Percentiles rank a stretch among this genome's conserved stretches.
Conservation (phyloP, 2,797 vertebrate genomes). For the Petrocephalus sullivani region DNA sequence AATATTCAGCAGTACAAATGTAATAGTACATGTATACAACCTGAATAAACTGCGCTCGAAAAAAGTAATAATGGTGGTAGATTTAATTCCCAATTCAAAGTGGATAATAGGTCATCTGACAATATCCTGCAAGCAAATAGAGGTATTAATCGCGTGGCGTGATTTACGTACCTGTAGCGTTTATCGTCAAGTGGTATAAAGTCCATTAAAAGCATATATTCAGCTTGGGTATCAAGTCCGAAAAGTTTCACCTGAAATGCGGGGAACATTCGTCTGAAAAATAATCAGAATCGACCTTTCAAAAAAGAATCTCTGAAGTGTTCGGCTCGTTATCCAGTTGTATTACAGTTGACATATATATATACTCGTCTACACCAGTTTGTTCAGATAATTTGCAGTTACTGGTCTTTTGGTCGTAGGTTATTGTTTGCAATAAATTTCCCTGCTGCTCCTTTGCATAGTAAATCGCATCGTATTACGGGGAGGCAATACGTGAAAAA, state of each 20-base stretch:
- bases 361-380: neutral
- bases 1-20: neutral
- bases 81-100: neutral
- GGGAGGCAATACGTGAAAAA: neutral
- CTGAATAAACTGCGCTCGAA: neutral
- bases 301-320: neutral
- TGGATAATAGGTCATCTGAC: neutral
- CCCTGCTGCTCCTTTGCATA: neutral
- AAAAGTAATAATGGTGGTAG: neutral
- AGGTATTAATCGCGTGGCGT: neutral
- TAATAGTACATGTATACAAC: neutral
- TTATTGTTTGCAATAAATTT: neutral
- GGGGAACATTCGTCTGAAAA: slow-evolving; percentile 91
- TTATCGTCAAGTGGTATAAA: slow-evolving; percentile 95
- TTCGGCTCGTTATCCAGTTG: neutral
- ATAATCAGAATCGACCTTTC: neutral
- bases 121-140: neutral
- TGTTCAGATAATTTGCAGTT: neutral
- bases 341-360: neutral
- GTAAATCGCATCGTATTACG: neutral
- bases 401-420: neutral
- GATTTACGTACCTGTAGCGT: slow-evolving; percentile 78
- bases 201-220: slow-evolving; percentile 98
- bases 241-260: slow-evolving; percentile 99
- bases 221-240: slow-evolving; percentile 94